phyloP scores from a whole-genome alignment of 2,888 invertebrate species.

The Rhaphigaster nebulosa region DNA sequence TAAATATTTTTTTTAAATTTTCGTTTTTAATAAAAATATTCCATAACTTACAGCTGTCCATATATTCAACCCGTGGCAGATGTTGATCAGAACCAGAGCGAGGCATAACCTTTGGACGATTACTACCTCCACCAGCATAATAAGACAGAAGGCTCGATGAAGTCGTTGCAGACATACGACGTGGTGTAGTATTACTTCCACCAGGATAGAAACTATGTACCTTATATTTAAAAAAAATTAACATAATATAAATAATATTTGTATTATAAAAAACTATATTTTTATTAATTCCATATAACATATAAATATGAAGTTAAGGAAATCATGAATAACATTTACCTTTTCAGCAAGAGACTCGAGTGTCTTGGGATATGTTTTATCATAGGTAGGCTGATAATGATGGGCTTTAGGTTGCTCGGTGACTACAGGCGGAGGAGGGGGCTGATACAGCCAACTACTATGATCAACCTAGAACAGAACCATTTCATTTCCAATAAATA shows the following conservation, averaged over 20 bases:
- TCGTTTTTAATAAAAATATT: not conserved
- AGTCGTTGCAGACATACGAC: slow-evolving; percentile 77
- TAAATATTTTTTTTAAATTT: no score
- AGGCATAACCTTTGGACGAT: slow-evolving; percentile 72
- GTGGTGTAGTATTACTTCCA: slow-evolving; percentile 68
- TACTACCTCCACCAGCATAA: slow-evolving; percentile 66
- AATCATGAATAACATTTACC: slow-evolving; percentile 67
- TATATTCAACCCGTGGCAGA: slow-evolving; percentile 86
- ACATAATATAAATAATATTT: slow-evolving; percentile 51
- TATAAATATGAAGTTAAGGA: not conserved
- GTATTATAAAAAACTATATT: not conserved
- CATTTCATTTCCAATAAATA: slow-evolving; percentile 64
- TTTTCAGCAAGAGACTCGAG: slow-evolving; percentile 92
- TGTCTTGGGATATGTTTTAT: slow-evolving; percentile 88
- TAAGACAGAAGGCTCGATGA: slow-evolving; percentile 66
- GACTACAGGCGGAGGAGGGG: slow-evolving; percentile 87
- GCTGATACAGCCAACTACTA: slow-evolving; percentile 75
- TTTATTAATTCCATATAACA: no score
- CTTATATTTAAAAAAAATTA: slow-evolving; percentile 66
- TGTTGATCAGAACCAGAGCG: slow-evolving; percentile 94
- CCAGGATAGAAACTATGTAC: slow-evolving; percentile 90
- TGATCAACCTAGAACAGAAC: slow-evolving; percentile 59
- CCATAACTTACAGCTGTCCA: slow-evolving; percentile 65
- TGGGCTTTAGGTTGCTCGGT: slow-evolving; percentile 91
- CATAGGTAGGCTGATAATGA: slow-evolving; percentile 86